Percentiles rank a stretch among this genome's conserved stretches.
Conservation (phyloP, 37 sponge, comb jelly and placozoan species). For the Haliclona indistincta region DNA sequence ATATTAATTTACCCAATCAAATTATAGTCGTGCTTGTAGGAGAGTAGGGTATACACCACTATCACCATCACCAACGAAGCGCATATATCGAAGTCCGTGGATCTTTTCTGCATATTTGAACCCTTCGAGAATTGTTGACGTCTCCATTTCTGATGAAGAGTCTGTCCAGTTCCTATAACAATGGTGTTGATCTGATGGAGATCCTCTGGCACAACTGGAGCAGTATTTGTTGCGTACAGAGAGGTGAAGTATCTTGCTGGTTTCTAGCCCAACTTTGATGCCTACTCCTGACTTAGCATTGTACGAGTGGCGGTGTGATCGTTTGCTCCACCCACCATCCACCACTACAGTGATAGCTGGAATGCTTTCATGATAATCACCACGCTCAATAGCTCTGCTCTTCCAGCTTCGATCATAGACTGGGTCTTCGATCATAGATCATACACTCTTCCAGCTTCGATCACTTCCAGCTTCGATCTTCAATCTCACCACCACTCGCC, state of each 20-base stretch:
- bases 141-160: background rate
- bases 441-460: too few species aligned
- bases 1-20: too few species aligned
- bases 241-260: slow-evolving; percentile 9
- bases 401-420: too few species aligned
- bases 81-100: slow-evolving; percentile 43
- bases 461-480: too few species aligned
- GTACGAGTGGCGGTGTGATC: slow-evolving; percentile 6
- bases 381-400: background rate
- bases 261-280: background rate
- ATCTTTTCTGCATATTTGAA: slow-evolving; percentile 29
- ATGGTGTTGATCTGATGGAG: too few species aligned
- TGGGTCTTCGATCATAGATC: too few species aligned
- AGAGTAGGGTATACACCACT: slow-evolving; percentile 40
- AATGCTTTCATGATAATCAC: background rate
- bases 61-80: slow-evolving; percentile 42
- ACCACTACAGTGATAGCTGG: slow-evolving; percentile 3
- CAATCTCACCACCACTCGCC: too few species aligned
- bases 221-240: background rate
- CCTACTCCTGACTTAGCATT: slow-evolving; percentile 10
- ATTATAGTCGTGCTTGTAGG: too few species aligned
- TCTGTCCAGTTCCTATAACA: slow-evolving; percentile 1
- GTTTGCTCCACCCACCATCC: slow-evolving; percentile 5
- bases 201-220: background rate
- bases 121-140: slow-evolving; percentile 49